phyloP scores from a whole-genome alignment of 1,140 invertebrate species.

The Rhizoglyphus robini region DNA sequence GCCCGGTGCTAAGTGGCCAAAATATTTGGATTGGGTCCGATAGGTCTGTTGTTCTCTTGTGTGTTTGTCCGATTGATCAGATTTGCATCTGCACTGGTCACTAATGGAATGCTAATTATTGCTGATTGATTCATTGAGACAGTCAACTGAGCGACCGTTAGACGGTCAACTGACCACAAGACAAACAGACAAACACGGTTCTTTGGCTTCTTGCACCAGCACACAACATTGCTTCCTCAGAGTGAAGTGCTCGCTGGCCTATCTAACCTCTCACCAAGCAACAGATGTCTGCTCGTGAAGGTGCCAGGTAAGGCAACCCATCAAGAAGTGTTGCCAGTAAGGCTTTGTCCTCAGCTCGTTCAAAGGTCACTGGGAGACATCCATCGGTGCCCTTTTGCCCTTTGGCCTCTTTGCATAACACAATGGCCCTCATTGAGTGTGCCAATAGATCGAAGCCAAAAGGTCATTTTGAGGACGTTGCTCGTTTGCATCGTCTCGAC shows the following conservation, averaged over 20 bases:
- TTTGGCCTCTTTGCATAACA: slow-evolving; percentile 12
- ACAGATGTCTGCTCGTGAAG: slow-evolving; percentile 6
- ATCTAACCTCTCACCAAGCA: neutral
- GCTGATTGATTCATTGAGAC: no score
- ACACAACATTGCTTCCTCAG: neutral
- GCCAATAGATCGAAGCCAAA: slow-evolving; percentile 6
- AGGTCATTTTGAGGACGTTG: slow-evolving; percentile 6
- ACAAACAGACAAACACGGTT: no score
- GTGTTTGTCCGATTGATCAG: no score
- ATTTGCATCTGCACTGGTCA: no score
- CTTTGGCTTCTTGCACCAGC: no score
- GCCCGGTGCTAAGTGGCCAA: no score
- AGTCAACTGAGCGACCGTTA: no score
- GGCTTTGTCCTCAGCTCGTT: slow-evolving; percentile 4
- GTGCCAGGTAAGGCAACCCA: slow-evolving; percentile 7
- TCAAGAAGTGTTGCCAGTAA: neutral
- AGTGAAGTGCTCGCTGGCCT: neutral
- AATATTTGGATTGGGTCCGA: no score
- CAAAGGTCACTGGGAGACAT: slow-evolving; percentile 3
- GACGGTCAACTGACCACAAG: no score
- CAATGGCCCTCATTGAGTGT: slow-evolving; percentile 2
- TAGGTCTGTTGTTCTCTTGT: no score
- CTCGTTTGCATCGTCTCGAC: neutral
- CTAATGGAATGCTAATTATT: no score
- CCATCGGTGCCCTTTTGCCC: slow-evolving; percentile 12